These are phyloP conservation scores for Drosophila neutralis DNA, from an alignment of 2,888 invertebrate genomes.

Conservation along the genomic window DNA sequence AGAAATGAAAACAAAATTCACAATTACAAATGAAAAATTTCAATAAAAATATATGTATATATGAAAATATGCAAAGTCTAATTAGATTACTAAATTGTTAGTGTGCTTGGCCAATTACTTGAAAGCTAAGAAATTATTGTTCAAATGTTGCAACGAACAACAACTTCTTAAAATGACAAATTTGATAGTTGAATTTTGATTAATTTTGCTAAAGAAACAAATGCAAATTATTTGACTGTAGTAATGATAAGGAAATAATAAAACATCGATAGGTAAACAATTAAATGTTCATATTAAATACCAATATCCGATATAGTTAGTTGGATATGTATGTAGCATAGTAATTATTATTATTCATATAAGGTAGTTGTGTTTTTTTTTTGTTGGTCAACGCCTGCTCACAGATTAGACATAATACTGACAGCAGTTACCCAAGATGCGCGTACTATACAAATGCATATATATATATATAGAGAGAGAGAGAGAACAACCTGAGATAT, in stretches of 20 bases:
- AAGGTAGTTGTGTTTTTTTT: slow-evolving; percentile 30
- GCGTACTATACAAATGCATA: slow-evolving; percentile 2
- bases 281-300: slow-evolving; percentile 58
- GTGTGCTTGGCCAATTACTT: slow-evolving; percentile 29
- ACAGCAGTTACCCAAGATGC: slow-evolving; percentile 26
- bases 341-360: slow-evolving; percentile 42
- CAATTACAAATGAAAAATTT: slow-evolving; percentile 52
- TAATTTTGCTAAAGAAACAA: slow-evolving; percentile 13
- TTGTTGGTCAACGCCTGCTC: slow-evolving; percentile 40
- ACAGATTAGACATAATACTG: slow-evolving; percentile 36
- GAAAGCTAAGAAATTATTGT: slow-evolving; percentile 18
- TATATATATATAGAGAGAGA: not conserved
- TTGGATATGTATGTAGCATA: slow-evolving; percentile 54
- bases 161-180: slow-evolving; percentile 8
- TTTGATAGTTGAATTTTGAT: not conserved
- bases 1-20: slow-evolving; percentile 19
- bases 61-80: slow-evolving; percentile 43
- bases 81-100: slow-evolving; percentile 45
- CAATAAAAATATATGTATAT: slow-evolving; percentile 22
- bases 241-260: slow-evolving; percentile 40
- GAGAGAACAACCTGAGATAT: slow-evolving; percentile 19
- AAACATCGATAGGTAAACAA: slow-evolving; percentile 75
- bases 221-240: slow-evolving; percentile 34
- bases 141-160: slow-evolving; percentile 24
- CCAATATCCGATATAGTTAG: slow-evolving; percentile 70